Conservation (phyloP, 1,140 invertebrate species). For the Drosophila erecta region DNA sequence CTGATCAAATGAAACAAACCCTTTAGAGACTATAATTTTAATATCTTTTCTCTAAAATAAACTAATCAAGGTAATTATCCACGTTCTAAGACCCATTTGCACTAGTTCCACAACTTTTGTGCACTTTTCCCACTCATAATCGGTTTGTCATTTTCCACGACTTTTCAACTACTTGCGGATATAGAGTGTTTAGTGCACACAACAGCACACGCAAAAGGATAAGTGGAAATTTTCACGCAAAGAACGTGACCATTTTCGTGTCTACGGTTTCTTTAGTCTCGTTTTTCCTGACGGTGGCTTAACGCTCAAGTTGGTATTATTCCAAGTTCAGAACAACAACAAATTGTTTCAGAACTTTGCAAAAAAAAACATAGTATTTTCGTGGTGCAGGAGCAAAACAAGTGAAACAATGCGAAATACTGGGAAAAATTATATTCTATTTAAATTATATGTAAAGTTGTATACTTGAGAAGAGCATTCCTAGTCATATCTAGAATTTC, state of each 20-base stretch:
- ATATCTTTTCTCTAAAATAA: too few species aligned
- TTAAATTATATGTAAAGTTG: too few species aligned
- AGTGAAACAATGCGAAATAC: neutral
- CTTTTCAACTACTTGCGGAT: slow-evolving; percentile 38
- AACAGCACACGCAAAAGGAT: slow-evolving; percentile 14
- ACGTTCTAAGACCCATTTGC: neutral
- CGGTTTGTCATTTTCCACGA: slow-evolving; percentile 14
- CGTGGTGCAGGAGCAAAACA: slow-evolving; percentile 11
- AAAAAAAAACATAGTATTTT: slow-evolving; percentile 18
- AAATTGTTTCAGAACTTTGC: slow-evolving; percentile 33
- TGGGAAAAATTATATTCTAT: neutral
- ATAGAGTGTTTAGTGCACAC: slow-evolving; percentile 41
- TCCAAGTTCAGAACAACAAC: slow-evolving; percentile 26
- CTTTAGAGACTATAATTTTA: too few species aligned
- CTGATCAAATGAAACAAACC: too few species aligned
- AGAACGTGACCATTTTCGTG: slow-evolving; percentile 68
- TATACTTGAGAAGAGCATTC: too few species aligned
- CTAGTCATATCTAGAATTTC: too few species aligned
- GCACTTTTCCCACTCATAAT: slow-evolving; percentile 15
- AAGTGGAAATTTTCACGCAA: slow-evolving; percentile 36
- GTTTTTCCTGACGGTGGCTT: slow-evolving; percentile 27
- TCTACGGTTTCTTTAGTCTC: slow-evolving; percentile 18
- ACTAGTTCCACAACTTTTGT: slow-evolving; percentile 20
- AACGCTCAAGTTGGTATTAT: slow-evolving; percentile 50
- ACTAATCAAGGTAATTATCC: too few species aligned